A percentile compares a stretch with the other conserved stretches of the same genome.
These are phyloP conservation scores for Eulemur albifrons DNA, from an alignment of 2,797 vertebrate genomes.

Conservation along the genomic window DNA sequence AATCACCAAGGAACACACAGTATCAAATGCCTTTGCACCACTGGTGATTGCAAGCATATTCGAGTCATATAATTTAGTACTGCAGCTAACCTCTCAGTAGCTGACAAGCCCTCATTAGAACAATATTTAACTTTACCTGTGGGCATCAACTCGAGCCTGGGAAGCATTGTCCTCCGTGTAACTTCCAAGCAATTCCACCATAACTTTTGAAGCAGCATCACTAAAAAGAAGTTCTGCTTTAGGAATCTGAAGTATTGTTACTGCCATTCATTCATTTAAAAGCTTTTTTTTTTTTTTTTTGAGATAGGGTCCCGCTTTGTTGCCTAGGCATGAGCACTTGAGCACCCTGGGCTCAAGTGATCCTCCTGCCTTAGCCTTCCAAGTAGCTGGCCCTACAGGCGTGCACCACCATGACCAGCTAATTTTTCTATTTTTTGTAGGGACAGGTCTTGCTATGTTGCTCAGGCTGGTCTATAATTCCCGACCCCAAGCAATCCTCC, in stretches of 20 bases:
- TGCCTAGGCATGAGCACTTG: neutral
- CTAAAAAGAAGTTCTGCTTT: constrained; percentile 81
- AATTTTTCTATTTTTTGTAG: no score
- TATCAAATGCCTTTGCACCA: neutral
- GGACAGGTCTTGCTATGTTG: no score
- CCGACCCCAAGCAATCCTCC: no score
- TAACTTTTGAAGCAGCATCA: constrained; percentile 96
- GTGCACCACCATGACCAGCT: no score
- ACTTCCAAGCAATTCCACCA: constrained; percentile 98
- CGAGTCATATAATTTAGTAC: neutral
- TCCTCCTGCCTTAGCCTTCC: neutral
- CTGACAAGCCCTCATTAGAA: neutral
- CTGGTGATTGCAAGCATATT: neutral
- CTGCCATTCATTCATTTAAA: constrained; percentile 44
- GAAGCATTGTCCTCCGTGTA: constrained; percentile 99
- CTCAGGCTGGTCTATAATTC: no score
- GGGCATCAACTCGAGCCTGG: constrained; percentile 97
- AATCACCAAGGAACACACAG: neutral
- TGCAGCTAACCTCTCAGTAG: neutral
- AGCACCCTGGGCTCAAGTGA: neutral
- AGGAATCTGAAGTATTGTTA: constrained; percentile 52
- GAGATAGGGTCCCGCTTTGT: neutral
- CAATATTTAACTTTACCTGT: constrained; percentile 88
- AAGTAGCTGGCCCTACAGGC: neutral
- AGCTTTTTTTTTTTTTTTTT: neutral